Evolutionary conservation across 2,113 vertebrate species (phyloP).

Genomic region (Taurulus bubalis): DNA sequence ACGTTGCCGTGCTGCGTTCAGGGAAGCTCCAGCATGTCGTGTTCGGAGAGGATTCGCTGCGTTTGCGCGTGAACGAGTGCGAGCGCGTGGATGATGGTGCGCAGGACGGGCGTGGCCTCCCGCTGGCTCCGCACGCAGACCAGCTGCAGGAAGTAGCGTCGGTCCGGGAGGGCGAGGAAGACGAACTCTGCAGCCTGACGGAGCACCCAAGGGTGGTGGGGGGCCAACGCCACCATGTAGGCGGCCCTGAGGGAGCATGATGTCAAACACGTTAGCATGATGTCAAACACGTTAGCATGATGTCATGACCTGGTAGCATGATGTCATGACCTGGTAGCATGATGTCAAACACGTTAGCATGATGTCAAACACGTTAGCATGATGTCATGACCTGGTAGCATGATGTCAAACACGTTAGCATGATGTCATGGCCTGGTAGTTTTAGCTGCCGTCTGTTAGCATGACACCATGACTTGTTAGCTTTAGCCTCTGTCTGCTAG

Average conservation of each 20-base stretch:
- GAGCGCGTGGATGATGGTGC: slow-evolving; percentile 65
- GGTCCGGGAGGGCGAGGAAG: slow-evolving; percentile 84
- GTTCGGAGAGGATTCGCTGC: slow-evolving; percentile 55
- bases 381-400: too few species aligned
- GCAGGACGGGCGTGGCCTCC: slow-evolving; percentile 73
- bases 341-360: too few species aligned
- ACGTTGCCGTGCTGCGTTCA: slow-evolving; percentile 6
- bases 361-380: too few species aligned
- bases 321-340: neutral
- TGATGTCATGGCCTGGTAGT: too few species aligned
- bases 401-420: too few species aligned
- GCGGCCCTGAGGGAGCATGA: slow-evolving; percentile 73
- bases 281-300: neutral
- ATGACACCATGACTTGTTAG: too few species aligned
- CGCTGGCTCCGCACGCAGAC: slow-evolving; percentile 74
- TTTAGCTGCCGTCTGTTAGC: too few species aligned
- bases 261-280: neutral
- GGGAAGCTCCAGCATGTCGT: slow-evolving; percentile 70
- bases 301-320: neutral
- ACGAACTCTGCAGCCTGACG: slow-evolving; percentile 83
- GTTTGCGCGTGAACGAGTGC: slow-evolving; percentile 57
- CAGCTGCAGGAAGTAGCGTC: slow-evolving; percentile 79
- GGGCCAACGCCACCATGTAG: slow-evolving; percentile 83
- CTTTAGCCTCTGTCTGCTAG: too few species aligned
- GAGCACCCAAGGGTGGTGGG: slow-evolving; percentile 87